Evolutionary conservation across 2,797 vertebrate species (phyloP).

Genomic region (Malurus splendens): DNA sequence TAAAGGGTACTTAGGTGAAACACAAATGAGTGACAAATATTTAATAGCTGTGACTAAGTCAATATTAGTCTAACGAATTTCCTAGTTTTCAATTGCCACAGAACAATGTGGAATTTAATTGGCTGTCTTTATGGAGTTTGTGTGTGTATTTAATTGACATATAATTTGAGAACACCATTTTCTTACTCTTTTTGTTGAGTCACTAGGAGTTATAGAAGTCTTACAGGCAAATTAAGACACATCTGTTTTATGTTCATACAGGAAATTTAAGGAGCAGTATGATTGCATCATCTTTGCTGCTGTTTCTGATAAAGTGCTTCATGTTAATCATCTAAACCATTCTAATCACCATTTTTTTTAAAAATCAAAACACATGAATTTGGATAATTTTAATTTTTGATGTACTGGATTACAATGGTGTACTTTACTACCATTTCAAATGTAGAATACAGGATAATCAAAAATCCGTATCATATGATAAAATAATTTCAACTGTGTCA

Average conservation of each 20-base stretch:
- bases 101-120: neutral
- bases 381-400: neutral
- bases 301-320: neutral
- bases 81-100: neutral
- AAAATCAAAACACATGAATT: neutral
- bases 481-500: neutral
- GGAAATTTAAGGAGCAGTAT: neutral
- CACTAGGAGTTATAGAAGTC: neutral
- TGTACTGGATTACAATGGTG: neutral
- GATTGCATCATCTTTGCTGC: neutral
- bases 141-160: neutral
- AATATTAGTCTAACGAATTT: neutral
- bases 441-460: neutral
- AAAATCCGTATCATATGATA: neutral
- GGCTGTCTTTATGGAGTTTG: neutral
- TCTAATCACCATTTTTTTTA: neutral
- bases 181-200: neutral
- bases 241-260: neutral
- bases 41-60: neutral
- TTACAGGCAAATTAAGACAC: neutral
- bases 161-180: neutral
- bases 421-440: neutral
- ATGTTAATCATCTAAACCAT: neutral
- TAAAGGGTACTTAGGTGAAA: neutral
- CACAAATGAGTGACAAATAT: neutral